Base-by-base conservation (phyloP, 2,888 invertebrate genomes). In the Plagodis pulveraria region DNA sequence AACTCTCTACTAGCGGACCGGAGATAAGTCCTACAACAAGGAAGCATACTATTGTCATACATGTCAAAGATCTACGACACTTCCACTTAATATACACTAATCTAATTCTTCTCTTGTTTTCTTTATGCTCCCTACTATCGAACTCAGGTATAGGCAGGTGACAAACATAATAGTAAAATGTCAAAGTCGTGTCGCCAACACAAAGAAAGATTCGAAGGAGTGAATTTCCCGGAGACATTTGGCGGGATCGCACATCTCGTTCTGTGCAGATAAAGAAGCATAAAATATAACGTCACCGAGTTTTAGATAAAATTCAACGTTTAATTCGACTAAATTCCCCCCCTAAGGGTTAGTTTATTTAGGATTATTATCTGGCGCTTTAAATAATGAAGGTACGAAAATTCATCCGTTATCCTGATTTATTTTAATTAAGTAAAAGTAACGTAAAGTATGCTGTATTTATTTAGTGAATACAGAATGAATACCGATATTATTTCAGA, bases 161-260 rank as follows among this genome's bases (percentile, higher is more conserved):
- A 40, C 9, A 9, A 9, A 40, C 5, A 41, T n/a, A n/a, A 9
- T 9, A 41, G 6, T 1, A 10, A 1, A 41, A 9, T 9, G 5
- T 32, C 4, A 50, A 11, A 53, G 38, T 54, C 54, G 50, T 41
- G 34, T 63, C 63, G 53, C 6, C 6, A 8, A 10, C 6, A 57
- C 12, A 51, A 55, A 63, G 10, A n/a, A 4, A 5, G 36, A 32
- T 11, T 12, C 35, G 6, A 48, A 58, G 47, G 59, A 64, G 58
- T 58, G 51, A 67, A 62, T 58, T 64, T 56, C 56, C 50, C 45
- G 41, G 36, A 43, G 71, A 80, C 79, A 78, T 80, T 77, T 78
- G 74, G 69, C 66, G 66, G 72, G 76, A 79, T 79, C 80, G 73
- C 76, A 77, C 76, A 77, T 79, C 78, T 78, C 71, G 71, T 73